Conservation (phyloP, 2,113 vertebrate genomes). For the Cavia aperea region DNA sequence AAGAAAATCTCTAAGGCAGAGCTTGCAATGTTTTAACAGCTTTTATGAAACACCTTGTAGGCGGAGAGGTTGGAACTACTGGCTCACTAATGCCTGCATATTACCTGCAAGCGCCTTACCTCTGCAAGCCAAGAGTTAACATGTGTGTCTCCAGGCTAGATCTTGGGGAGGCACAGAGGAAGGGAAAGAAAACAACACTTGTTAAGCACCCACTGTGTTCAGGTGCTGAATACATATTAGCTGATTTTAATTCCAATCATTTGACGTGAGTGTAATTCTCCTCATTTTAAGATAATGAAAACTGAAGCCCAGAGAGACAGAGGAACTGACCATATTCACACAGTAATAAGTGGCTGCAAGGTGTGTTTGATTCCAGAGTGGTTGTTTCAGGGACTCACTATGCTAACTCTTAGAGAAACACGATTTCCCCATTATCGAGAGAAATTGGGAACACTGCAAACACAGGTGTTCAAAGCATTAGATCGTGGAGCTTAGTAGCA, state of each 20-base stretch:
- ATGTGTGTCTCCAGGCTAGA: neutral
- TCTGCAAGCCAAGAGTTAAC: neutral
- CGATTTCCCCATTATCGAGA: neutral
- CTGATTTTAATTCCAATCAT: constrained; percentile 49
- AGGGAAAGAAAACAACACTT: constrained; percentile 23
- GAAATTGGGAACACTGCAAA: constrained; percentile 32
- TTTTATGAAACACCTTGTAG: constrained; percentile 59
- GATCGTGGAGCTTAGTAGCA: constrained; percentile 10
- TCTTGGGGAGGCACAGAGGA: constrained; percentile 11
- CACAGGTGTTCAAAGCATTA: constrained; percentile 49
- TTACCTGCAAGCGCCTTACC: neutral
- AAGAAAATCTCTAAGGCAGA: neutral
- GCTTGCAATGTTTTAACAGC: neutral
- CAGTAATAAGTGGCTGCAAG: neutral
- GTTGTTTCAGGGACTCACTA: neutral
- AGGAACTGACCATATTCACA: constrained; percentile 37
- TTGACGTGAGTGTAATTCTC: neutral
- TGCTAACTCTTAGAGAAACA: neutral
- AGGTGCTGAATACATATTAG: constrained; percentile 51
- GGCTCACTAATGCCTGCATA: neutral
- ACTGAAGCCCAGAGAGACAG: neutral
- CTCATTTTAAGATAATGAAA: constrained; percentile 54
- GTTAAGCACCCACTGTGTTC: constrained; percentile 57
- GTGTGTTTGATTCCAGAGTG: neutral
- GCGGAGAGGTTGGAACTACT: constrained; percentile 6